Evolutionary conservation across 1,140 invertebrate genomes (phyloP).

Genomic region (Saccostrea glomerata): DNA sequence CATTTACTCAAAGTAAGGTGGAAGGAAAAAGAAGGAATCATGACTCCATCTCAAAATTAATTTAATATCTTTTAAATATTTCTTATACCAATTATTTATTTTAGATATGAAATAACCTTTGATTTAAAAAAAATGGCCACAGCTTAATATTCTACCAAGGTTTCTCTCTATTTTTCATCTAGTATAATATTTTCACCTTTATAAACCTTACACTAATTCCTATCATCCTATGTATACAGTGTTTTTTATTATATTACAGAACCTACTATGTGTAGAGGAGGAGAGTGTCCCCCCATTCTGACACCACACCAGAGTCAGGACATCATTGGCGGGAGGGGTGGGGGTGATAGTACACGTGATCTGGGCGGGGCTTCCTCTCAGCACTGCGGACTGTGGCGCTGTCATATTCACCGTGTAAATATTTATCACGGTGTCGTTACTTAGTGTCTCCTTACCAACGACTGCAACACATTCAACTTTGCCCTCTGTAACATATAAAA

Average conservation of each 20-base stretch:
- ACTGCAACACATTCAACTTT: slow-evolving; percentile 11
- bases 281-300: slow-evolving; percentile 2
- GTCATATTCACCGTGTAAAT: slow-evolving; percentile 4
- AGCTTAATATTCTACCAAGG: too few relatives aligned
- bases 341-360: background rate
- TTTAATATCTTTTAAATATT: too few relatives aligned
- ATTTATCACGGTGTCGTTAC: background rate
- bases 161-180: too few relatives aligned
- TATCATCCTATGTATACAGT: too few relatives aligned
- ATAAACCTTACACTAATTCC: too few relatives aligned
- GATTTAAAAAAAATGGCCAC: too few relatives aligned
- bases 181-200: too few relatives aligned
- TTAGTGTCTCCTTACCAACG: background rate
- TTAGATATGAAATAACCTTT: too few relatives aligned
- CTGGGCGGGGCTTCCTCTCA: background rate
- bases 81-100: too few relatives aligned
- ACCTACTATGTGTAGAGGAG: slow-evolving; percentile 9
- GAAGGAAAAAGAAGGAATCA: too few relatives aligned
- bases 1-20: too few relatives aligned
- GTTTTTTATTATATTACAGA: background rate
- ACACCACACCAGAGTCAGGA: slow-evolving; percentile 10
- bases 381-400: background rate
- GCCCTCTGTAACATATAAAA: background rate
- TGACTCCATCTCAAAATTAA: too few relatives aligned
- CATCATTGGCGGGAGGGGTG: background rate